phyloP scores from a whole-genome alignment of 1,140 invertebrate genomes.

The Drosophila gunungcola region DNA sequence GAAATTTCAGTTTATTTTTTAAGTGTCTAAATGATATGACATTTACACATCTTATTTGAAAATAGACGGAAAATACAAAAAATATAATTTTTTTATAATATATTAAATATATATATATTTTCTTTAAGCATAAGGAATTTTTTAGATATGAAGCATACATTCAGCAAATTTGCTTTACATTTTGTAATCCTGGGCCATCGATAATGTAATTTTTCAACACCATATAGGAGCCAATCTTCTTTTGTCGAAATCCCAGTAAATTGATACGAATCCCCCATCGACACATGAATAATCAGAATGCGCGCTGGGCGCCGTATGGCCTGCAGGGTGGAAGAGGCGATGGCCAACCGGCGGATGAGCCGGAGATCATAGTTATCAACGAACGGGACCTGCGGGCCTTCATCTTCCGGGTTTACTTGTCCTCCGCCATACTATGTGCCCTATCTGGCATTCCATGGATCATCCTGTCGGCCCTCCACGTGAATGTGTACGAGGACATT shows the following conservation, averaged over 20 bases:
- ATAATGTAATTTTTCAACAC: no score
- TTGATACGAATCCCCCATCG: neutral
- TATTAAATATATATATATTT: no score
- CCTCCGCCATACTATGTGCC: neutral
- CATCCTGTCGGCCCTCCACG: neutral
- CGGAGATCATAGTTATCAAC: neutral
- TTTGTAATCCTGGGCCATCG: no score
- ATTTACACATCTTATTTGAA: no score
- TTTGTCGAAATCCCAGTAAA: slow-evolving; percentile 3
- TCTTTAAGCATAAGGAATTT: no score
- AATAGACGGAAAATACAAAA: no score
- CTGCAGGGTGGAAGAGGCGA: neutral
- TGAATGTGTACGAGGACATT: neutral
- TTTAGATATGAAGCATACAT: no score
- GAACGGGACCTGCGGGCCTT: slow-evolving; percentile 1
- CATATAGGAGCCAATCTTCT: neutral
- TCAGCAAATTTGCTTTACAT: no score
- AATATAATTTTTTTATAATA: no score
- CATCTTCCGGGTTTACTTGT: slow-evolving; percentile 8
- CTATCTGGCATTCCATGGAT: slow-evolving; percentile 19
- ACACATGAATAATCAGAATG: slow-evolving; percentile 10
- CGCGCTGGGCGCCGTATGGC: neutral
- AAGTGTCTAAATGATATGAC: no score
- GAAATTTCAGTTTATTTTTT: no score
- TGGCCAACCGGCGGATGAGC: neutral